A percentile compares a stretch with the other conserved stretches of the same genome.
Evolutionary conservation across 2,113 vertebrate species (phyloP).

Genomic region (Daboia siamensis): DNA sequence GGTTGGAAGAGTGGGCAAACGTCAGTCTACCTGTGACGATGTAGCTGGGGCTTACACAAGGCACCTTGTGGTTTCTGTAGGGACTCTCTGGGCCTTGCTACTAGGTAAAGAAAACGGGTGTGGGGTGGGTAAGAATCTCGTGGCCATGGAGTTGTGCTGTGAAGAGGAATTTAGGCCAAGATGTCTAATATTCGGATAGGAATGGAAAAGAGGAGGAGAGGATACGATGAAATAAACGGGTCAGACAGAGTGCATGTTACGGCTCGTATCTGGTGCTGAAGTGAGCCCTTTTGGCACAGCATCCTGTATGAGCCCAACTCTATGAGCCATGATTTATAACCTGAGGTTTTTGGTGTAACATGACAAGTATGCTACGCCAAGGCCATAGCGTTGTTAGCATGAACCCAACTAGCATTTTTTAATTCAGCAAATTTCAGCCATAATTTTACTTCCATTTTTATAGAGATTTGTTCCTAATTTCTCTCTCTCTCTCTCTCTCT

Average conservation of each 20-base stretch:
- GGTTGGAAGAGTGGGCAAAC: neutral
- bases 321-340: neutral
- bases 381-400: neutral
- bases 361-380: neutral
- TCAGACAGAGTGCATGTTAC: neutral
- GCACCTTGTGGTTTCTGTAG: neutral
- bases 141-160: neutral
- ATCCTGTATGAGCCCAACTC: neutral
- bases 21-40: neutral
- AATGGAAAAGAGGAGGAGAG: neutral
- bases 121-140: neutral
- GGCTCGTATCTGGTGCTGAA: neutral
- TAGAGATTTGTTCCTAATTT: neutral
- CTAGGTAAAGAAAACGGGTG: no score
- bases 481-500: neutral
- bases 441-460: neutral
- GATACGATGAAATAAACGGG: neutral
- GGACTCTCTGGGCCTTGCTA: no score
- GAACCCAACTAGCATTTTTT: neutral
- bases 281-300: neutral
- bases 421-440: neutral
- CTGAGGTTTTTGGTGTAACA: neutral
- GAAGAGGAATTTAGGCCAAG: neutral
- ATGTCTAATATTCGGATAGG: neutral
- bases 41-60: neutral